A percentile compares a stretch with the other conserved stretches of the same genome.
phyloP scores from a whole-genome alignment of 2,888 invertebrate species.

The Drosophila mimica region DNA sequence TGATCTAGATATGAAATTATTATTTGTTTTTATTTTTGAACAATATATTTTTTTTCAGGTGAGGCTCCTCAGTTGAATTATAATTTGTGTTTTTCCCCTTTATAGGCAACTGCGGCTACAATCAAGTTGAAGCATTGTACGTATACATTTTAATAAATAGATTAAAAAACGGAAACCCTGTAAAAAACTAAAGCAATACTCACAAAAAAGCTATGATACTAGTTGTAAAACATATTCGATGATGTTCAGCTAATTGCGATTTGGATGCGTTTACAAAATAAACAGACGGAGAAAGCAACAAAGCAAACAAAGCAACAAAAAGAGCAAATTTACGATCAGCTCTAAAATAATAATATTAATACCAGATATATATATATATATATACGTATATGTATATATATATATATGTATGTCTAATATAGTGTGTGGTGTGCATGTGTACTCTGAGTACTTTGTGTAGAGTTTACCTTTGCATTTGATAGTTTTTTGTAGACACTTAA shows the following conservation, averaged over 20 bases:
- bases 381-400: slow-evolving; percentile 13
- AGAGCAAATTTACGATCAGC: slow-evolving; percentile 8
- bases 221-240: slow-evolving; percentile 67
- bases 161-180: slow-evolving; percentile 65
- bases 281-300: slow-evolving; percentile 29
- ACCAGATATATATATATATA: slow-evolving; percentile 27
- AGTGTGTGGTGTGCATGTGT: slow-evolving; percentile 16
- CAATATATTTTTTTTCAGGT: slow-evolving; percentile 15
- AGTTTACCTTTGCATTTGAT: slow-evolving; percentile 59
- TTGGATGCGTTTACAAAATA: slow-evolving; percentile 65
- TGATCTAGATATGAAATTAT: slow-evolving; percentile 34
- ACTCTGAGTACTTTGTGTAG: slow-evolving; percentile 50
- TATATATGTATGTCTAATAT: background rate
- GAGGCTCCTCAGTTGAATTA: slow-evolving; percentile 4
- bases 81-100: slow-evolving; percentile 2
- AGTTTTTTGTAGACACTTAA: slow-evolving; percentile 63
- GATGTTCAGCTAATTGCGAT: slow-evolving; percentile 38
- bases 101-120: slow-evolving; percentile 46
- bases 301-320: background rate
- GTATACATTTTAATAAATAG: slow-evolving; percentile 34
- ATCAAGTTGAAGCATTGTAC: slow-evolving; percentile 56
- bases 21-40: slow-evolving; percentile 24
- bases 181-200: slow-evolving; percentile 82
- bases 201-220: slow-evolving; percentile 84
- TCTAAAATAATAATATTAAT: slow-evolving; percentile 24